A percentile compares a stretch with the other conserved stretches of the same genome.
phyloP scores from a whole-genome alignment of 2,113 vertebrate species.

The Rissa tridactyla region DNA sequence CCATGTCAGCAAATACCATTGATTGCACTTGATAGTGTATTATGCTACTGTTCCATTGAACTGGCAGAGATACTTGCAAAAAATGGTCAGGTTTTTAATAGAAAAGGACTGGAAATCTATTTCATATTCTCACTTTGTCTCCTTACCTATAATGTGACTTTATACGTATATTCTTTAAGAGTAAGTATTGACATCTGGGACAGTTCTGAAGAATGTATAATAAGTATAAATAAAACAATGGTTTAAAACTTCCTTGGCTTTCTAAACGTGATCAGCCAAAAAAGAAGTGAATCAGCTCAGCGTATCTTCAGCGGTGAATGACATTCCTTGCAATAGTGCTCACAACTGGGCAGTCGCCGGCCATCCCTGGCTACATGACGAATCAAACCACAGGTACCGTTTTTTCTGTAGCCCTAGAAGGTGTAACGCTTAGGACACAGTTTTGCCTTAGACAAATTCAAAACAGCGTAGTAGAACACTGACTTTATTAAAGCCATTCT shows the following conservation, averaged over 20 bases:
- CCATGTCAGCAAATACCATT: constrained; percentile 12
- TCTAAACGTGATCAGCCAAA: not conserved
- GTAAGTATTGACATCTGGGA: not conserved
- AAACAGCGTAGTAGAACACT: not conserved
- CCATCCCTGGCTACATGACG: not conserved
- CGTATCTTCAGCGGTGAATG: not conserved
- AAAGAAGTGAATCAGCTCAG: not conserved
- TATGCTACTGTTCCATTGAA: not conserved
- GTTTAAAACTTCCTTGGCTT: not conserved
- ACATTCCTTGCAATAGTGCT: not conserved
- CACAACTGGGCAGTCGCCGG: not conserved
- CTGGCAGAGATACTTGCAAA: not conserved
- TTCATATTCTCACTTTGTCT: not conserved
- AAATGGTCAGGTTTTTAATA: not conserved
- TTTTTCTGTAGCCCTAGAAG: not conserved
- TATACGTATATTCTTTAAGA: not conserved
- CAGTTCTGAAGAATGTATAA: not conserved
- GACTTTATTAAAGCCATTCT: not conserved
- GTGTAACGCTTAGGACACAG: not conserved
- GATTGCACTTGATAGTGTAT: not conserved
- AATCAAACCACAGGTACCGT: not conserved
- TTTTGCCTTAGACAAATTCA: not conserved
- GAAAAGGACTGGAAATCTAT: not conserved
- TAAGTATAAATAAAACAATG: not conserved
- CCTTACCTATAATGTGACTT: not conserved